phyloP scores from a whole-genome alignment of 2,113 vertebrate species.

The Bujurquina vittata region DNA sequence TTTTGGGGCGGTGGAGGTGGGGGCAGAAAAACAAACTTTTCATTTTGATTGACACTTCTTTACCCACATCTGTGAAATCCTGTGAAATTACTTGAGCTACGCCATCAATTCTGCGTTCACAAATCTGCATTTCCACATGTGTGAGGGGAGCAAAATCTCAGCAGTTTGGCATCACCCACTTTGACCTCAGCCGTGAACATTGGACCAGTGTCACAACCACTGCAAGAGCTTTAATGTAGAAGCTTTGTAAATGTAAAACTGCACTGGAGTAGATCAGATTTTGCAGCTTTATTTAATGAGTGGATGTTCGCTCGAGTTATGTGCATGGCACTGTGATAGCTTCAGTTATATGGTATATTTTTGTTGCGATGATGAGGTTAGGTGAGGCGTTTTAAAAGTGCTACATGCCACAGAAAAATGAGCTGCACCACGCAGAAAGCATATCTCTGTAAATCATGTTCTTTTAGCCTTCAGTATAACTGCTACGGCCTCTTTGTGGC shows the following conservation, averaged over 20 bases:
- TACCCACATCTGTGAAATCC: slow-evolving; percentile 2
- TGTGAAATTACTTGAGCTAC: not conserved
- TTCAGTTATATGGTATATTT: not conserved
- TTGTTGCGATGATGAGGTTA: not conserved
- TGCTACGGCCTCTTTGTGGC: no score
- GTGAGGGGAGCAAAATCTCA: not conserved
- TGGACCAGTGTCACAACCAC: not conserved
- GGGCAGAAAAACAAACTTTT: not conserved
- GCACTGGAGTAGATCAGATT: not conserved
- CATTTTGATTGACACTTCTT: not conserved
- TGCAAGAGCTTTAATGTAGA: not conserved
- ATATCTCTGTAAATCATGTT: not conserved
- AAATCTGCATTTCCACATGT: not conserved
- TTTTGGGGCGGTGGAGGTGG: no score
- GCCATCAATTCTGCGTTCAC: not conserved
- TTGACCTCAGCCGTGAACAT: not conserved
- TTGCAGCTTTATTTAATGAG: not conserved
- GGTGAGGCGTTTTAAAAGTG: not conserved
- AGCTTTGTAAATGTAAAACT: not conserved
- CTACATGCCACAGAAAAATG: rapidly evolving
- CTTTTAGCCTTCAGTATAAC: not conserved
- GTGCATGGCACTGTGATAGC: not conserved
- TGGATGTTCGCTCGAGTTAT: not conserved
- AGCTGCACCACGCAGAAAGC: not conserved
- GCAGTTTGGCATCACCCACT: not conserved